Evolutionary conservation across 2,113 vertebrate genomes (phyloP).

Genomic region (Albula goreensis): DNA sequence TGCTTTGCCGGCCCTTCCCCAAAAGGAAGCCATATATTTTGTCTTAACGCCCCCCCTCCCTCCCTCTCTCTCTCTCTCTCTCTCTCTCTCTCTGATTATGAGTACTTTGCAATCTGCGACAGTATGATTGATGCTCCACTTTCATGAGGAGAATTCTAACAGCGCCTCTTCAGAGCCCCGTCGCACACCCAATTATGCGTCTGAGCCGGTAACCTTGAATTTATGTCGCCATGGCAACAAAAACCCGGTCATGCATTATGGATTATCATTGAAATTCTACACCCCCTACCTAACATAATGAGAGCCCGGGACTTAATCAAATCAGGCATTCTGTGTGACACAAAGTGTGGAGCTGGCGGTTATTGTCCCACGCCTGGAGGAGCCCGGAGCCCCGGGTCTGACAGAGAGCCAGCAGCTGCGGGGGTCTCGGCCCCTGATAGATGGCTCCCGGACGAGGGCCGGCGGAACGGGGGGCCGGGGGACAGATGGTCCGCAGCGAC

Average conservation of each 20-base stretch:
- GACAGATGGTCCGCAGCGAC: constrained; percentile 98
- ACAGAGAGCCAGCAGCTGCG: constrained; percentile 85
- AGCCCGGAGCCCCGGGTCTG: constrained; percentile 71
- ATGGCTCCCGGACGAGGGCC: constrained; percentile 88
- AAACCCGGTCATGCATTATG: constrained; percentile 99
- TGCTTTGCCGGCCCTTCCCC: constrained; percentile 24
- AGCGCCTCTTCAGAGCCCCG: constrained; percentile 93
- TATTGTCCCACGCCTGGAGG: constrained; percentile 82
- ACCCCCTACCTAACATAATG: constrained; percentile 99
- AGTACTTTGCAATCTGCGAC: constrained; percentile 91
- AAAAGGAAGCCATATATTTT: constrained; percentile 54
- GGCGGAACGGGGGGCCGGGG: constrained; percentile 80
- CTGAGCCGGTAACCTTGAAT: constrained; percentile 99
- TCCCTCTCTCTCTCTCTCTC: constrained; percentile 50
- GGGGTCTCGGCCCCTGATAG: constrained; percentile 83
- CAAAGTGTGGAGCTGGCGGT: constrained; percentile 93
- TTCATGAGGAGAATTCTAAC: constrained; percentile 99
- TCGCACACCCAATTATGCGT: constrained; percentile 99
- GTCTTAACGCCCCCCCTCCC: constrained; percentile 73
- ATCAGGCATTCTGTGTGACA: constrained; percentile 99
- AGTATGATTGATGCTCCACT: constrained; percentile 96
- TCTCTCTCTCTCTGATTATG: constrained; percentile 90
- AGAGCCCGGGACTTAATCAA: constrained; percentile 99
- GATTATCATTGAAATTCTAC: constrained; percentile 99
- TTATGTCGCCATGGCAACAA: constrained; percentile 99